phyloP scores from a whole-genome alignment of 2,113 vertebrate genomes.

The Nycticebus coucang region DNA sequence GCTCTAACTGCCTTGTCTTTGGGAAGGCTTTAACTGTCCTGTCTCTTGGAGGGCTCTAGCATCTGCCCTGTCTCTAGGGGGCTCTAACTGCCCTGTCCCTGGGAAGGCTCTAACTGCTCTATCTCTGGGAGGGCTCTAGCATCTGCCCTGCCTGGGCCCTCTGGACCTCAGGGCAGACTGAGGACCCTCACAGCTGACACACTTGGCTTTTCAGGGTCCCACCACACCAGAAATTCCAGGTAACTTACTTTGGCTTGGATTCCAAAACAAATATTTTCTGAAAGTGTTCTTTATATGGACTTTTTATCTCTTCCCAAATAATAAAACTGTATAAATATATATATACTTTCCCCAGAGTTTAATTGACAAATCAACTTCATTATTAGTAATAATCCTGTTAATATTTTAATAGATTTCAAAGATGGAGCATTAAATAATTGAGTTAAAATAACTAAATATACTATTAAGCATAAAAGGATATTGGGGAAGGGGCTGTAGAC shows the following conservation, averaged over 20 bases:
- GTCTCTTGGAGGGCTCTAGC: too few species aligned
- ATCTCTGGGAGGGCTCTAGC: too few species aligned
- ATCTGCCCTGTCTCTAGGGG: neutral
- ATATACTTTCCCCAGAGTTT: neutral
- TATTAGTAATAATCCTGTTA: neutral
- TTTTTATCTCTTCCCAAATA: conserved; percentile 4
- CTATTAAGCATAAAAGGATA: neutral
- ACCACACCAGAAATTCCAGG: neutral
- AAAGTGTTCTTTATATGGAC: neutral
- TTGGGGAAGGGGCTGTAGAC: neutral
- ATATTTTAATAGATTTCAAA: conserved; percentile 24
- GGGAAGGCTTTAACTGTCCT: too few species aligned
- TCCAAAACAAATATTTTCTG: neutral
- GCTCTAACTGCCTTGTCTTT: too few species aligned
- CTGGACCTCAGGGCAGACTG: neutral
- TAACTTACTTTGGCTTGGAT: too few species aligned
- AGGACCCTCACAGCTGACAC: neutral
- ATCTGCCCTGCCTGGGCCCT: neutral
- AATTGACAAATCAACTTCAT: conserved; percentile 24
- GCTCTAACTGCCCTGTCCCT: too few species aligned
- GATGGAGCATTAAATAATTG: neutral
- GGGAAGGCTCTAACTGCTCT: too few species aligned
- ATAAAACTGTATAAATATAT: neutral
- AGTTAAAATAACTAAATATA: conserved; percentile 28
- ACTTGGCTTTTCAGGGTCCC: too few species aligned